A percentile compares a stretch with the other conserved stretches of the same genome.
phyloP scores from a whole-genome alignment of 2,888 invertebrate species.

The Mimachlamys varia region DNA sequence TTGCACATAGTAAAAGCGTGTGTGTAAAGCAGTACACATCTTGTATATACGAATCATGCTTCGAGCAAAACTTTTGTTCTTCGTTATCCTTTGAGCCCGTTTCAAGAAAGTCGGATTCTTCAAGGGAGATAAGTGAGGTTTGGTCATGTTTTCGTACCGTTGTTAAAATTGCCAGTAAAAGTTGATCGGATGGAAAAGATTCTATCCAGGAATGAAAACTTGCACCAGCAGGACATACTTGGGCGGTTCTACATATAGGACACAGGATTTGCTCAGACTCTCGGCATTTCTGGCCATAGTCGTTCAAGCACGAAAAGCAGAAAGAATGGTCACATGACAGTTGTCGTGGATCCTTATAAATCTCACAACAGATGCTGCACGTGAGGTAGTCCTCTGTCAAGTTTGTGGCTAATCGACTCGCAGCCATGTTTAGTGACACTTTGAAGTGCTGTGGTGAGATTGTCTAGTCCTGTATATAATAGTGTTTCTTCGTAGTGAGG shows the following conservation, averaged over 20 bases:
- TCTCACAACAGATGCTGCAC: conserved; percentile 49
- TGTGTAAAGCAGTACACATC: not conserved
- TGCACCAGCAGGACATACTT: not conserved
- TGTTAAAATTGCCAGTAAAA: not conserved
- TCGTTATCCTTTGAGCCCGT: not conserved
- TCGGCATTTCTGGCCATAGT: not conserved
- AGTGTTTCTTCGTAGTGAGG: too few species aligned
- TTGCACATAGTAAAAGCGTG: not conserved
- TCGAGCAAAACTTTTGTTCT: not conserved
- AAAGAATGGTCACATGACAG: conserved; percentile 52
- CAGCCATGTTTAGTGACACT: conserved; percentile 46
- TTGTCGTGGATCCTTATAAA: conserved; percentile 46
- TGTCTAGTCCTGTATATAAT: too few species aligned
- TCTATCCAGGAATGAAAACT: not conserved
- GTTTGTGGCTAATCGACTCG: conserved; percentile 44
- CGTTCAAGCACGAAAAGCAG: conserved; percentile 45
- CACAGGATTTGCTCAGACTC: not conserved
- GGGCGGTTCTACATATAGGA: not conserved
- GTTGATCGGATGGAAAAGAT: not conserved
- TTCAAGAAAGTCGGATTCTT: not conserved
- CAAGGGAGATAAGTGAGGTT: not conserved
- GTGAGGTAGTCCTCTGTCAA: conserved; percentile 52
- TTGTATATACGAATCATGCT: not conserved
- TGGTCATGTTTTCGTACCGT: not conserved
- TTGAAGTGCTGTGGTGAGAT: too few species aligned